Evolutionary conservation across 1,140 invertebrate genomes (phyloP), one percentile per base, ranked within the genome.

Genomic region (Drosophila melanogaster): DNA sequence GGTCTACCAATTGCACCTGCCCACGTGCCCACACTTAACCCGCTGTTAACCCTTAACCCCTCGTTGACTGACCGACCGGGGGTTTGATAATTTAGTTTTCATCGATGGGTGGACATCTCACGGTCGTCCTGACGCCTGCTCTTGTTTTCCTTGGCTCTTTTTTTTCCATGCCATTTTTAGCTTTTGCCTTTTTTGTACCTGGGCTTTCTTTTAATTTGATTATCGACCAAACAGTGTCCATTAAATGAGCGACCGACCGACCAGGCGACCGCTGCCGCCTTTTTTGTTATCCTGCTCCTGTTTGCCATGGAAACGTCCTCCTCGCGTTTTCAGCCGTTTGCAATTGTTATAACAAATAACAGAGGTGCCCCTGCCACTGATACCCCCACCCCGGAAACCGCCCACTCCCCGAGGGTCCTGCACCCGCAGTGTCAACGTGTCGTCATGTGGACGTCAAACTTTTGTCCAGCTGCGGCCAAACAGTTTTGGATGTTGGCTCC

Each of bases 141-240:
- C 37, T 41, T 64, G 35, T 22, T 44, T 47, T 60, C 12, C 10
- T 10, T 26, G n/a, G 30, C 12, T 19, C 0, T 15, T 5, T n/a
- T n/a, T 37, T 35, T 38, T 8, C 17, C 14, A 14, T 49, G 47
- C 6, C 2, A 30, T 14, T 64, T 57, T 41, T 22, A 4, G 30
- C 17, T 40, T 19, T 61, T 30, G 58, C 44, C 35, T 44, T 26
- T 26, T 19, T 15, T 11, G 60, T 65, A 44, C 47, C 65, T 57
- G 69, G 50, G 41, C 22, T 41, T 58, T 72, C 70, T 76, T 72
- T 90, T 87, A 91, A 91, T 91, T 91, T 91, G 90, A 91, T 91
- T 91, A 91, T 91, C 90, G 90, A 91, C 90, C 90, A 91, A 91
- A 91, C 90, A 83, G 65, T 91, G 90, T 81, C 90, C 90, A 90